These are phyloP conservation scores for Eupleurogrammus muticus DNA, from an alignment of 2,797 vertebrate species.

Conservation along the genomic window DNA sequence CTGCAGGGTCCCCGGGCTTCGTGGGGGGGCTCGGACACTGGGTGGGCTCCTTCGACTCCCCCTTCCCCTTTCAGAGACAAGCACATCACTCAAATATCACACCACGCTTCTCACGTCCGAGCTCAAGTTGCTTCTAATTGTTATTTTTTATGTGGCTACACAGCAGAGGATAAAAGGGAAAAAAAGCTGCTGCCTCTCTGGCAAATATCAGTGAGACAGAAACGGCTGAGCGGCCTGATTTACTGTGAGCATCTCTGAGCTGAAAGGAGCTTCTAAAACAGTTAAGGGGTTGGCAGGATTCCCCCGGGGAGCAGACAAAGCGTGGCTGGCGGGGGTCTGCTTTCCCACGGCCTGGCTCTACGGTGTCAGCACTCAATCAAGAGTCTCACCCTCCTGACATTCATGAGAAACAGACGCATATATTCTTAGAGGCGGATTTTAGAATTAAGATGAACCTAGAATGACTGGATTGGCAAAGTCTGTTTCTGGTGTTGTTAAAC, in stretches of 20 bases:
- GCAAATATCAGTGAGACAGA: slow-evolving; percentile 43
- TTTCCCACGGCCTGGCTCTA: slow-evolving; percentile 83
- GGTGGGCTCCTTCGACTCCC: slow-evolving; percentile 71
- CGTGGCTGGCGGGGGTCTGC: slow-evolving; percentile 67
- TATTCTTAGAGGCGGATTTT: slow-evolving; percentile 39
- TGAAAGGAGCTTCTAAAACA: slow-evolving; percentile 74
- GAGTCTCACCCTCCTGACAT: slow-evolving; percentile 63
- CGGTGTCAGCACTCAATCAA: slow-evolving; percentile 79
- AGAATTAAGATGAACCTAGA: slow-evolving; percentile 46
- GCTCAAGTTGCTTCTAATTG: slow-evolving; percentile 47
- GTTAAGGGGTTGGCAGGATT: slow-evolving; percentile 72
- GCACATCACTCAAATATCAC: slow-evolving; percentile 67
- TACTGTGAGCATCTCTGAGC: slow-evolving; percentile 58
- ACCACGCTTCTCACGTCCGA: slow-evolving; percentile 28
- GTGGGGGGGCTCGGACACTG: slow-evolving; percentile 64
- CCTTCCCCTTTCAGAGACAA: slow-evolving; percentile 76
- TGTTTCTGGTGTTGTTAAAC: background rate
- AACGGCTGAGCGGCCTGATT: slow-evolving; percentile 55
- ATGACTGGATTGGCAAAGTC: slow-evolving; percentile 14
- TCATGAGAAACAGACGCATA: slow-evolving; percentile 49
- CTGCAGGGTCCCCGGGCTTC: slow-evolving; percentile 53
- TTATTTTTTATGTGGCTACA: slow-evolving; percentile 14
- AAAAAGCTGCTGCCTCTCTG: slow-evolving; percentile 11
- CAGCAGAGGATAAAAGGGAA: slow-evolving; percentile 16
- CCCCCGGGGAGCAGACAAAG: slow-evolving; percentile 76